Evolutionary conservation across 2,113 vertebrate genomes (phyloP).

Genomic region (Glaucomys volans): DNA sequence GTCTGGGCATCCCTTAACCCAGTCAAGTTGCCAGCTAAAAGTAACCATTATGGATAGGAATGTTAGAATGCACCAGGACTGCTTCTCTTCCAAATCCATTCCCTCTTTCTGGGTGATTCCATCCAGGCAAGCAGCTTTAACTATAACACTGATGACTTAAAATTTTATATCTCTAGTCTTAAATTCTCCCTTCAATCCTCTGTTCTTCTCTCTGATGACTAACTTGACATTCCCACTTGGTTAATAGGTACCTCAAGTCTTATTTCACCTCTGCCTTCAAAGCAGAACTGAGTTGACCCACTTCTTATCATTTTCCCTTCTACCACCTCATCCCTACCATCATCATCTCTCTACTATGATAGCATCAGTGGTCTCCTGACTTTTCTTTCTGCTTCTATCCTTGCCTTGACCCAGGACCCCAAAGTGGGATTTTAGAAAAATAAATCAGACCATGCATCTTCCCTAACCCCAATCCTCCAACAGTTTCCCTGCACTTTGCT

Average conservation of each 20-base stretch:
- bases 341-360: background rate
- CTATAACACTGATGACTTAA: background rate
- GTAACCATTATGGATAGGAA: background rate
- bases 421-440: background rate
- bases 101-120: background rate
- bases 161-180: background rate
- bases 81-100: background rate
- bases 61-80: background rate
- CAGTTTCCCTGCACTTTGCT: background rate
- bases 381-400: background rate
- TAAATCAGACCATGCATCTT: background rate
- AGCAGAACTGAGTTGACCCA: background rate
- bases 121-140: background rate
- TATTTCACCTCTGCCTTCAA: background rate
- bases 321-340: fast-evolving
- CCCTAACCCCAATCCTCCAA: background rate
- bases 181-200: background rate
- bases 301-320: background rate
- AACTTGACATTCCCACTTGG: background rate
- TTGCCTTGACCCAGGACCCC: background rate
- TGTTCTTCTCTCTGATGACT: background rate
- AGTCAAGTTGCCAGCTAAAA: background rate
- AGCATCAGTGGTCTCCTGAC: background rate
- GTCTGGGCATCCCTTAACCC: background rate
- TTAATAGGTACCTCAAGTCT: background rate